These are phyloP conservation scores for Homalodisca vitripennis DNA, from an alignment of 1,140 invertebrate species.

Conservation along the genomic window DNA sequence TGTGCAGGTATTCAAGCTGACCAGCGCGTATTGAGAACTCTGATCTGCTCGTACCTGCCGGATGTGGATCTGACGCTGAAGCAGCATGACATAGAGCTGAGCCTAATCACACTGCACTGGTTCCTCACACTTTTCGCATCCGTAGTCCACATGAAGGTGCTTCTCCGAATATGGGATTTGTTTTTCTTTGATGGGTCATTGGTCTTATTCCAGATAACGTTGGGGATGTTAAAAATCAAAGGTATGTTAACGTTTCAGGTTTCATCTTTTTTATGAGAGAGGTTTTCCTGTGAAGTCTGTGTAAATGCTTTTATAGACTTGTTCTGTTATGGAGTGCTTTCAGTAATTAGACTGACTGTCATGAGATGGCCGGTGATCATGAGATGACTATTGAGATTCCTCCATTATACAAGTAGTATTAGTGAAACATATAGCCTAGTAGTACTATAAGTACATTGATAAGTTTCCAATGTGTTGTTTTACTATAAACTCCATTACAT, in stretches of 20 bases:
- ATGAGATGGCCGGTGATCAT: slow-evolving; percentile 3
- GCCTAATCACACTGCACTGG: slow-evolving; percentile 96
- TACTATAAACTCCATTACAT: too few relatives aligned
- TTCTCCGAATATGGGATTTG: slow-evolving; percentile 95
- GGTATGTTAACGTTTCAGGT: slow-evolving; percentile 50
- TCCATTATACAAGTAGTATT: too few relatives aligned
- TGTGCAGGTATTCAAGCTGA: slow-evolving; percentile 80
- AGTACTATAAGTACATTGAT: too few relatives aligned
- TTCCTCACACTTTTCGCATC: slow-evolving; percentile 96
- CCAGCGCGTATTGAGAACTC: slow-evolving; percentile 87
- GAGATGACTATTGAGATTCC: too few relatives aligned
- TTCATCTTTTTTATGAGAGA: too few relatives aligned
- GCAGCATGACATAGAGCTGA: slow-evolving; percentile 94
- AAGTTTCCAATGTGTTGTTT: too few relatives aligned
- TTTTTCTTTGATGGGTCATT: slow-evolving; percentile 95
- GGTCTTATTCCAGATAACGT: slow-evolving; percentile 93
- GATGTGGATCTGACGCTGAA: slow-evolving; percentile 89
- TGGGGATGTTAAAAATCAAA: slow-evolving; percentile 94
- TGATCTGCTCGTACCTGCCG: slow-evolving; percentile 87
- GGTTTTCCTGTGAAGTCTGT: not conserved
- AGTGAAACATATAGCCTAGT: too few relatives aligned
- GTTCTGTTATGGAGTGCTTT: not conserved
- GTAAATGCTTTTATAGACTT: slow-evolving; percentile 22
- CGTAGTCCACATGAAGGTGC: slow-evolving; percentile 95
- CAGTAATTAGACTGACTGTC: not conserved